These are phyloP conservation scores for Jaculus jaculus DNA, from an alignment of 2,113 vertebrate genomes.

Conservation along the genomic window DNA sequence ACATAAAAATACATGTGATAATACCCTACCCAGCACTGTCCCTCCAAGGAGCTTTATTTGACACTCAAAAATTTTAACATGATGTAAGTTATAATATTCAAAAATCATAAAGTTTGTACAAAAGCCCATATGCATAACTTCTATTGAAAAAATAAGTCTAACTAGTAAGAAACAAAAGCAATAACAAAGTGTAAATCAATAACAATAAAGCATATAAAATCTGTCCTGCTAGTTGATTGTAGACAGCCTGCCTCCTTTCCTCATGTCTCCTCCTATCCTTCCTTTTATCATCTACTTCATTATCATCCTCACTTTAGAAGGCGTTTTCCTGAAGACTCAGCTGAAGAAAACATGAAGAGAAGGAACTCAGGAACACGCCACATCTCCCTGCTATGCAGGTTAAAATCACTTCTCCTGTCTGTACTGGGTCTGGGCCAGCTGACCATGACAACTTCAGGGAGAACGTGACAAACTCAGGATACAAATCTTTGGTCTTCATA, in stretches of 20 bases:
- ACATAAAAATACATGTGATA: background rate
- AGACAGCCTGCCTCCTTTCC: background rate
- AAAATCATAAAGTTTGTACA: background rate
- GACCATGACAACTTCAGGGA: background rate
- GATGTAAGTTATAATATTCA: background rate
- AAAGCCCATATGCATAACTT: background rate
- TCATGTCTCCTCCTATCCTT: background rate
- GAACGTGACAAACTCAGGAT: background rate
- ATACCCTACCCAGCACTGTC: background rate
- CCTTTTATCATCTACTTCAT: background rate
- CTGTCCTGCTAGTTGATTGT: background rate
- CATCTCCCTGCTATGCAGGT: background rate
- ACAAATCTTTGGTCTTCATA: background rate
- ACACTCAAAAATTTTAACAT: background rate
- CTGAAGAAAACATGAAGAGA: background rate
- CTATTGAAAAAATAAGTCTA: background rate
- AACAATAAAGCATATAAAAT: background rate
- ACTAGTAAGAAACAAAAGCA: background rate
- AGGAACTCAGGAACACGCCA: background rate
- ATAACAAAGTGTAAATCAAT: background rate
- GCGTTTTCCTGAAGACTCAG: background rate
- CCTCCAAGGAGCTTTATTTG: background rate
- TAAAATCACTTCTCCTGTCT: background rate
- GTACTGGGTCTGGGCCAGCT: background rate
- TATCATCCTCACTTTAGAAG: background rate